A percentile compares a stretch with the other conserved stretches of the same genome.
These are phyloP conservation scores for Sycophila sp. DNA, from an alignment of 1,140 invertebrate species.

Conservation along the genomic window DNA sequence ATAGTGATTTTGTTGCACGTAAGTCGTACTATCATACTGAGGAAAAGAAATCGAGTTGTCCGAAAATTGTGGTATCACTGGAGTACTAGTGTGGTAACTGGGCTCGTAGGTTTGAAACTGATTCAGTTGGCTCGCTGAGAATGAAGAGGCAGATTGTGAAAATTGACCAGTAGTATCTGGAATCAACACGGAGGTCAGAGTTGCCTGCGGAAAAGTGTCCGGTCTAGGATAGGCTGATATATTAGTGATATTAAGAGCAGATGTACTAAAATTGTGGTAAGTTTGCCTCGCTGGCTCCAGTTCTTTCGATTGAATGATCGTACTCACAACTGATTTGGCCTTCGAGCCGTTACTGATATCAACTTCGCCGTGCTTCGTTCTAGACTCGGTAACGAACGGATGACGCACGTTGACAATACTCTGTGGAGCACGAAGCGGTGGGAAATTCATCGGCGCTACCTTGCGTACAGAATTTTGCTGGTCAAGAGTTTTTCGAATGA, in stretches of 20 bases:
- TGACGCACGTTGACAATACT: constrained; percentile 55
- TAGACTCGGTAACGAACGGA: constrained; percentile 50
- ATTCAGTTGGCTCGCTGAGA: constrained; percentile 46
- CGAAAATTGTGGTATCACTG: constrained; percentile 53
- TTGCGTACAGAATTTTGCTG: constrained; percentile 45
- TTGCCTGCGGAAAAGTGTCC: constrained; percentile 48
- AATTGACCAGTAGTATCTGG: constrained; percentile 50
- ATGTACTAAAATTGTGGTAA: constrained; percentile 47
- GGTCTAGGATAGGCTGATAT: constrained; percentile 50
- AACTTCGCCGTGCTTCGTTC: constrained; percentile 46
- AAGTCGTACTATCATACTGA: constrained; percentile 51
- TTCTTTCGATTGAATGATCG: constrained; percentile 42
- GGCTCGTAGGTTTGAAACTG: constrained; percentile 56
- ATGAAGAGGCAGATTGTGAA: constrained; percentile 48
- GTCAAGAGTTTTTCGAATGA: constrained; percentile 46
- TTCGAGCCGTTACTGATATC: constrained; percentile 15
- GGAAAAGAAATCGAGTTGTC: constrained; percentile 52
- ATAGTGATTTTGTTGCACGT: constrained; percentile 53
- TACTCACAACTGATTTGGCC: constrained; percentile 43
- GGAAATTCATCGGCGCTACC: constrained; percentile 51
- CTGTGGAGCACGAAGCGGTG: constrained; percentile 52
- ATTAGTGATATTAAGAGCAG: constrained; percentile 44
- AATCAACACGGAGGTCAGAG: constrained; percentile 49
- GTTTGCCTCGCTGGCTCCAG: constrained; percentile 42
- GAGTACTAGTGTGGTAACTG: constrained; percentile 45